phyloP scores from a whole-genome alignment of 2,113 vertebrate species.

The Cyanoliseus patagonus region DNA sequence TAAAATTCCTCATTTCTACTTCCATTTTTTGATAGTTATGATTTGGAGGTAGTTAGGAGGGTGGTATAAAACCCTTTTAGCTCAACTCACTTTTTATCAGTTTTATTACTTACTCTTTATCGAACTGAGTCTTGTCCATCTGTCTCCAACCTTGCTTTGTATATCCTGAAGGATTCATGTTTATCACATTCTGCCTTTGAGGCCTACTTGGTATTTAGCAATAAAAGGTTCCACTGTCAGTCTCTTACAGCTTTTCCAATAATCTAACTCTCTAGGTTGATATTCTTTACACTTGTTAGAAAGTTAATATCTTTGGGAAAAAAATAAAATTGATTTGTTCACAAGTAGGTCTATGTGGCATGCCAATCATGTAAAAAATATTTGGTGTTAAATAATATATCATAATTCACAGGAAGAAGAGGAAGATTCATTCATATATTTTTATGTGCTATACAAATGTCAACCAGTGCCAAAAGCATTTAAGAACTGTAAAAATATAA shows the following conservation, averaged over 20 bases:
- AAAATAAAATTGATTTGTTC: neutral
- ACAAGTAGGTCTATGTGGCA: neutral
- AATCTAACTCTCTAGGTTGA: neutral
- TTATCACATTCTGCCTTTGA: neutral
- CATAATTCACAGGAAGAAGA: neutral
- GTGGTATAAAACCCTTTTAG: neutral
- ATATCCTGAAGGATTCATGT: neutral
- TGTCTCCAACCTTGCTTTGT: neutral
- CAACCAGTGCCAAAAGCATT: neutral
- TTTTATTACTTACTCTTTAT: conserved; percentile 10
- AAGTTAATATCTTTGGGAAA: neutral
- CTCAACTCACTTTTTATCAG: neutral
- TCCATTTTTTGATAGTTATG: neutral
- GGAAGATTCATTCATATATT: neutral
- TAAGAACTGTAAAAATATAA: neutral
- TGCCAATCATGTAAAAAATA: neutral
- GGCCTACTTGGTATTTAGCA: neutral
- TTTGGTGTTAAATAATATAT: neutral
- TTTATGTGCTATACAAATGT: neutral
- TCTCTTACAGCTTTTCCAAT: neutral
- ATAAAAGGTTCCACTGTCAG: conserved; percentile 1
- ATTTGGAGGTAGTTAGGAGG: neutral
- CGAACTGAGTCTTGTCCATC: neutral
- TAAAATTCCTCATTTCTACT: neutral
- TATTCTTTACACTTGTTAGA: neutral